Conservation (phyloP, 2,888 invertebrate genomes). For the Sympetrum striolatum region DNA sequence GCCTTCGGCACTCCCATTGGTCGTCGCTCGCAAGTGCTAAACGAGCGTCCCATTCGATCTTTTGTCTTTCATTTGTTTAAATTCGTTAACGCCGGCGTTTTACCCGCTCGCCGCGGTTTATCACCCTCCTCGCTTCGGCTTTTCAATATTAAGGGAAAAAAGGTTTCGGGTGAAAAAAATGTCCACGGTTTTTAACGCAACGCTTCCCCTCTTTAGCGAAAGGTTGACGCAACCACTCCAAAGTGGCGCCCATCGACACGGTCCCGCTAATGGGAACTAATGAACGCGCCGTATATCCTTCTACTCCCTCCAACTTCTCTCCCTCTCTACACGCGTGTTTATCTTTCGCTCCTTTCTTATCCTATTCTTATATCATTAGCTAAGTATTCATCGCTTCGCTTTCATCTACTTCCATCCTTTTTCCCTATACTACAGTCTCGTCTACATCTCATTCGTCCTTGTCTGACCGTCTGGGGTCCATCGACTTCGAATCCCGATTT, state of each 20-base stretch:
- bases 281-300: conserved; percentile 22
- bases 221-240: conserved; percentile 40
- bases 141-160: not conserved
- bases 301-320: not conserved
- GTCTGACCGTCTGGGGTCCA: not conserved
- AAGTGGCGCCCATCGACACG: conserved; percentile 34
- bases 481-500: no score
- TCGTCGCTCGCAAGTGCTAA: not conserved
- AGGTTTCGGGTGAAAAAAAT: not conserved
- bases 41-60: not conserved
- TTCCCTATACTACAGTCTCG: not conserved
- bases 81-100: conserved; percentile 33
- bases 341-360: not conserved
- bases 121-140: conserved; percentile 15
- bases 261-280: conserved; percentile 20
- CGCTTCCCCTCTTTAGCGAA: conserved; percentile 26
- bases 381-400: not conserved
- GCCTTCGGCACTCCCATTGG: not conserved
- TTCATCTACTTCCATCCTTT: not conserved
- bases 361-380: not conserved
- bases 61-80: conserved; percentile 40
- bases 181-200: not conserved
- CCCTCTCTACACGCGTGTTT: not conserved
- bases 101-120: not conserved
- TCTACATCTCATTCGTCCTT: not conserved